Base-by-base conservation (phyloP, 2,888 invertebrate species). In the Agonopterix arenella region DNA sequence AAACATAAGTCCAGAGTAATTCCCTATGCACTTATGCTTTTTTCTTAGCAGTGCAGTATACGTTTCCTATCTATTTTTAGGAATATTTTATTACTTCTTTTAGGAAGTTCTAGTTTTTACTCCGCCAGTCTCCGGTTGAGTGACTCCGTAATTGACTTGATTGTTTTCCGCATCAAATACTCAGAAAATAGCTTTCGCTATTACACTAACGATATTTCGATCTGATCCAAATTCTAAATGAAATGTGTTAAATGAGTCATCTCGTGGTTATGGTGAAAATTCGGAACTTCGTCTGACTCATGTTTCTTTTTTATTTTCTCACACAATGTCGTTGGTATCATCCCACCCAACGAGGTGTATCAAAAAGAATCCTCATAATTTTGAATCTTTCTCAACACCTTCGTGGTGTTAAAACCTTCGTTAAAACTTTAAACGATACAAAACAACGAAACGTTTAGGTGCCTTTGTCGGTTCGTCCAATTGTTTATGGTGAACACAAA, bases 401-500 rank as follows among this genome's bases (percentile, higher is more conserved):
- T 16, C 44, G 13, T 38, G 38, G 49, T 49, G 36, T 46, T 36
- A 45, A 49, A 51, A 43, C 8, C 36, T 11, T 36, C 46, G 36
- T 46, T 36, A 45, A 49, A 51, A 43, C 8, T 41, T 11, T 36
- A 49, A 47, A 47, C 47, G 45, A 50, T 50, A 47, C 47, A 18
- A 9, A 42, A 47, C 47, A 42, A 41, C 42, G 45, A 47, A 44
- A 52, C 48, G 45, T 47, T 48, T 51, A 51, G 36, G 36, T 51
- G 48, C 52, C 46, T 58, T 56, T 53, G 50, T 52, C 52, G 53
- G 50, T 46, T 50, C 46, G 46, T 47, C 54, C 50, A 48, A 56
- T 59, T 60, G 58, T 67, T 65, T 60, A 50, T 47, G 50, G 38
- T 51, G 57, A 48, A 52, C 51, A 57, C 56, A 58, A 59, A 56